Evolutionary conservation across 1,140 invertebrate genomes (phyloP).

Genomic region (Rhynchophorus ferrugineus): DNA sequence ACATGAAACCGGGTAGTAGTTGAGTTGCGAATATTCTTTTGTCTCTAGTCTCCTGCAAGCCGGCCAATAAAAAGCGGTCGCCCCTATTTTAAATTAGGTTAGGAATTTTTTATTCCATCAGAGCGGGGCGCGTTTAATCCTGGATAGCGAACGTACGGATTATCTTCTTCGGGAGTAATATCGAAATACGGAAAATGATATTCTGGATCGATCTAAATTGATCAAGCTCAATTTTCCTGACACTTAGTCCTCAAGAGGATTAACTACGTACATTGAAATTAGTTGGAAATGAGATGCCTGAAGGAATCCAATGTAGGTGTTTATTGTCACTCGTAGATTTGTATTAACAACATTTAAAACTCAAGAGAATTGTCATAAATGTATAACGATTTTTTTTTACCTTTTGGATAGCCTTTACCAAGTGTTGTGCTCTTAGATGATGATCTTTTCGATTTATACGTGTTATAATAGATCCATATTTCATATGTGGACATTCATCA

Average conservation of each 20-base stretch:
- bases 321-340: no score
- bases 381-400: no score
- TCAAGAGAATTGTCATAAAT: no score
- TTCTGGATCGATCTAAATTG: neutral
- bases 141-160: neutral
- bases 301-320: no score
- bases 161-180: neutral
- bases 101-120: constrained; percentile 14
- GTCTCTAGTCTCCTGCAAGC: constrained; percentile 6
- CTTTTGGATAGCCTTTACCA: no score
- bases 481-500: no score
- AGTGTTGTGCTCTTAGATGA: no score
- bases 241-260: neutral
- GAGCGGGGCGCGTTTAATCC: constrained; percentile 6
- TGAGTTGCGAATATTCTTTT: constrained; percentile 13
- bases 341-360: no score
- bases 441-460: no score
- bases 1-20: constrained; percentile 8
- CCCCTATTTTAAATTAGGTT: constrained; percentile 19
- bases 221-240: neutral
- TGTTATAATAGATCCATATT: no score
- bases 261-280: neutral
- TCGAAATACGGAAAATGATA: neutral
- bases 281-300: neutral
- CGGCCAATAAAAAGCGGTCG: constrained; percentile 4